A percentile compares a stretch with the other conserved stretches of the same genome.
phyloP scores from a whole-genome alignment of 2,113 vertebrate genomes.

The Microtus montanus region DNA sequence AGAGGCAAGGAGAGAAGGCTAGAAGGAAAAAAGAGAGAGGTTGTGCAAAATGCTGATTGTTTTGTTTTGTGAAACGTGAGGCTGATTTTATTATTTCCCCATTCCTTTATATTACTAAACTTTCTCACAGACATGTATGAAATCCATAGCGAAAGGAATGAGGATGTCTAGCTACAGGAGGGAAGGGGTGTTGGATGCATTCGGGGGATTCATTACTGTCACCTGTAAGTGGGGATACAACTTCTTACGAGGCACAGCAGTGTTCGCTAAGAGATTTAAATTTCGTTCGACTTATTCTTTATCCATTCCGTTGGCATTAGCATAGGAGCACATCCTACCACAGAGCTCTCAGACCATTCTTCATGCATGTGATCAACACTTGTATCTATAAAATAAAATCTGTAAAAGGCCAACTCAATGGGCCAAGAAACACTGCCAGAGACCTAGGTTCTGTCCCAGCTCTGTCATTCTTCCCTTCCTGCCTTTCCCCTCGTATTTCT shows the following conservation, averaged over 20 bases:
- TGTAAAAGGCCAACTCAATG: too few relatives aligned
- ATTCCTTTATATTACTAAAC: background rate
- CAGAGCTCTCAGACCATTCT: background rate
- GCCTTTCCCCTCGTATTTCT: background rate
- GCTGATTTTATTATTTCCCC: slow-evolving; percentile 10
- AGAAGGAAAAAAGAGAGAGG: background rate
- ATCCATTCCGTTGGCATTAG: background rate
- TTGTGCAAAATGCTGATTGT: background rate
- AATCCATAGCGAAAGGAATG: slow-evolving; percentile 10
- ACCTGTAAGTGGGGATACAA: background rate
- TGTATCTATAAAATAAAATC: background rate
- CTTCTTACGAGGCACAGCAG: background rate
- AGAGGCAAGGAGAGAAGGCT: background rate
- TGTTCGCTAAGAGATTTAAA: background rate
- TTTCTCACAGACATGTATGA: background rate
- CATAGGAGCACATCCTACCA: background rate
- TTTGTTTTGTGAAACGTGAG: background rate
- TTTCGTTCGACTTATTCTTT: background rate
- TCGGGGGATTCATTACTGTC: background rate
- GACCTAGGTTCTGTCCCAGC: background rate
- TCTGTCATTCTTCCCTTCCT: background rate
- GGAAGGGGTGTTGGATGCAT: rapidly evolving
- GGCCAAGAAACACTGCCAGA: background rate
- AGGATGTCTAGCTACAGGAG: background rate
- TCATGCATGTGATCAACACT: background rate